Percentiles rank a stretch among this genome's conserved stretches.
These are phyloP conservation scores for Plutella xylostella DNA, from an alignment of 2,888 invertebrate species.

Conservation along the genomic window DNA sequence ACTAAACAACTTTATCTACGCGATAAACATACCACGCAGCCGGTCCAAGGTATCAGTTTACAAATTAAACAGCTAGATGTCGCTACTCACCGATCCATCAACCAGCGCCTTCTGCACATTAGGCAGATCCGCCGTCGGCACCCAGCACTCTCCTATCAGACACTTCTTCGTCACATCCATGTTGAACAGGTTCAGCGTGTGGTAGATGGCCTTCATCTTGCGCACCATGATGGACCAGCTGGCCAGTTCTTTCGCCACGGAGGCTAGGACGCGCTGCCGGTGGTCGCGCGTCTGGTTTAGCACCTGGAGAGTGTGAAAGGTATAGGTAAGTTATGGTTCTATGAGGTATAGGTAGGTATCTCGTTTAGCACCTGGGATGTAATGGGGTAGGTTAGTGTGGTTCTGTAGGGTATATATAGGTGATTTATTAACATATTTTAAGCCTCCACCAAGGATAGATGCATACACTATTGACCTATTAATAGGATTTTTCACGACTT, in stretches of 20 bases:
- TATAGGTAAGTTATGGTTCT: background rate
- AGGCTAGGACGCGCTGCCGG: constrained; percentile 85
- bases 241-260: constrained; percentile 89
- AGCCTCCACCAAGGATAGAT: too few species aligned
- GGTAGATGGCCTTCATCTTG: constrained; percentile 94
- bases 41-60: too few species aligned
- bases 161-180: constrained; percentile 90
- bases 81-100: constrained; percentile 84
- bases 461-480: too few species aligned
- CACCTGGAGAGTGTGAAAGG: constrained; percentile 62
- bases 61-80: too few species aligned
- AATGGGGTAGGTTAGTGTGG: too few species aligned
- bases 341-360: too few species aligned
- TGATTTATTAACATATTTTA: too few species aligned
- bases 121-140: constrained; percentile 79
- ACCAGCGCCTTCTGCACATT: constrained; percentile 82
- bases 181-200: constrained; percentile 89
- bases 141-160: constrained; percentile 88
- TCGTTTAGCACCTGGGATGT: too few species aligned
- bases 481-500: too few species aligned
- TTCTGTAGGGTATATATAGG: too few species aligned
- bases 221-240: constrained; percentile 92
- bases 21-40: too few species aligned
- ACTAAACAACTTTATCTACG: too few species aligned
- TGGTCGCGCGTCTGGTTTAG: constrained; percentile 94